Evolutionary conservation across 1,140 invertebrate species (phyloP).

Genomic region (Hydropsyche tenuis): DNA sequence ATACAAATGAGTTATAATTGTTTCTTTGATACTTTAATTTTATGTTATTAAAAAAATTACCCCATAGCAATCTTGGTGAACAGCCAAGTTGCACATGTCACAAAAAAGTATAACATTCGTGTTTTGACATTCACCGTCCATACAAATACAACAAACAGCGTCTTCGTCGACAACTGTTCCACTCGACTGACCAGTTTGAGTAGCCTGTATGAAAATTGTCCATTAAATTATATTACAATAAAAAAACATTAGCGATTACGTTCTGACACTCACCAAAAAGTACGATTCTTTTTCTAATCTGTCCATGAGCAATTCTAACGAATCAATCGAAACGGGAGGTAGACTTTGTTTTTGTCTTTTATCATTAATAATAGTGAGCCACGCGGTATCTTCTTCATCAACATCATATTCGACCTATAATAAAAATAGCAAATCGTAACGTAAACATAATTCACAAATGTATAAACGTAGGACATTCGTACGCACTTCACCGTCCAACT

Average conservation of each 20-base stretch:
- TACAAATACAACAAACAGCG: conserved; percentile 96
- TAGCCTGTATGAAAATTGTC: conserved; percentile 58
- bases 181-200: conserved; percentile 69
- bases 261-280: conserved; percentile 72
- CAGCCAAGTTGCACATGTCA: conserved; percentile 99
- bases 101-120: conserved; percentile 97
- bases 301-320: conserved; percentile 95
- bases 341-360: conserved; percentile 73
- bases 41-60: conserved; percentile 56
- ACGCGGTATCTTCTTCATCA: conserved; percentile 95
- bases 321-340: conserved; percentile 78
- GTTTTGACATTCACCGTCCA: conserved; percentile 96
- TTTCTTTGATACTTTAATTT: no score
- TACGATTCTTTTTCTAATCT: conserved; percentile 97
- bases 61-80: conserved; percentile 99
- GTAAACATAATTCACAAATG: conserved; percentile 16
- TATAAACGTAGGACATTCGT: conserved; percentile 15
- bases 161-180: conserved; percentile 91
- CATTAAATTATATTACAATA: conserved; percentile 1
- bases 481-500: conserved; percentile 81
- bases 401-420: conserved; percentile 92
- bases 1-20: conserved; percentile 37
- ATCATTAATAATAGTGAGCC: conserved; percentile 89
- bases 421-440: not conserved
- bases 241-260: not conserved